Evolutionary conservation across 2,113 vertebrate species (phyloP), one percentile per base, ranked within the genome.

Genomic region (Cryptotis parvus): DNA sequence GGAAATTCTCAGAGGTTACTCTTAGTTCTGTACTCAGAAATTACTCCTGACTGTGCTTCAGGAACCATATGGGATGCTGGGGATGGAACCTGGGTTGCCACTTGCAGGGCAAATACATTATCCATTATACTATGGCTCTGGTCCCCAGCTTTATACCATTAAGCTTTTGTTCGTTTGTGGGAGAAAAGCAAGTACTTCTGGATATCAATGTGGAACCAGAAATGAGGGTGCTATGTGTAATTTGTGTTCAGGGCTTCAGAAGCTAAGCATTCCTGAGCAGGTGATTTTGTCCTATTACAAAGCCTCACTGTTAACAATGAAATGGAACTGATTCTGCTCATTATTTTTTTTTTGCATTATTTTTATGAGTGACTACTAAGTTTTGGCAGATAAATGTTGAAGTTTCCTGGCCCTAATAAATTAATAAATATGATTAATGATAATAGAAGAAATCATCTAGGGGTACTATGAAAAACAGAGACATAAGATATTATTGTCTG

Each of bases 311-410:
- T 41, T 75, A 69, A 41, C 22, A 83, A 61, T 69, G 80, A 69
- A 74, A 37, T 45, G 79, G 83, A 72, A 24, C 3, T 58, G 55
- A 58, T 58, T 58, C 24, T 58, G 15, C 6, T 20, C 15, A 58
- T 58, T 58, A 2, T 58, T 58, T 58, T 9, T 52, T 84, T 33
- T 75, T 4, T 69, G 29, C 35, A 31, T 65, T 78, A 9, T 15
- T 69, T n/a, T 94, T 89, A 45, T 52, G 87, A 84, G 49, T 80
- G 52, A 55, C 52, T 55, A 65, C 35, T 79, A 80, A 80, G 0
- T 87, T 84, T 4, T 68, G 70, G 24, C 20, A 84, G 61, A 61
- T 33, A 69, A 37, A 66, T 55, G 55, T 35, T 73, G 75, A 45
- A 45, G 20, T 81, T 35, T 18, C 78, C 82, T 77, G 52, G 45